A percentile compares a stretch with the other conserved stretches of the same genome.
Conservation (phyloP, 2,888 invertebrate genomes). For the Drosophila paramelanica region DNA sequence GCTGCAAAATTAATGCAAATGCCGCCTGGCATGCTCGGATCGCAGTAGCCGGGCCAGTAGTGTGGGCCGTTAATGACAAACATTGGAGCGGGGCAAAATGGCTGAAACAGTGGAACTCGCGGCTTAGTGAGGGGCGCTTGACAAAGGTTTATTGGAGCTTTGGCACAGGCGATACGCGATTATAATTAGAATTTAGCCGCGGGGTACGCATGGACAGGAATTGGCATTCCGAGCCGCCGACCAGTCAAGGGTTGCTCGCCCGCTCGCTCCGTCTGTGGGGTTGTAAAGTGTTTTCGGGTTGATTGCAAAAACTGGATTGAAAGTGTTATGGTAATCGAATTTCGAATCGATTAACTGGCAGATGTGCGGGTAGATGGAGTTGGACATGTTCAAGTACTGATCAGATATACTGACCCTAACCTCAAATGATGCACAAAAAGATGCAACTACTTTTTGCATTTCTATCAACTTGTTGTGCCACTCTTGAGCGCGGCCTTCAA, state of each 20-base stretch:
- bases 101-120: conserved; percentile 13
- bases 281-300: conserved; percentile 58
- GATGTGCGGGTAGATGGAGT: background rate
- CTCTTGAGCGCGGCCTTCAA: conserved; percentile 6
- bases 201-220: conserved; percentile 47
- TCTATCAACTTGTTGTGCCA: background rate
- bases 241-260: conserved; percentile 55
- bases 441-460: background rate
- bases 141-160: conserved; percentile 78
- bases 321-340: conserved; percentile 73
- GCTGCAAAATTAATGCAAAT: conserved; percentile 77
- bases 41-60: conserved; percentile 10
- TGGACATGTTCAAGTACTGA: background rate
- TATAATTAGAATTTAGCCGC: conserved; percentile 78
- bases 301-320: conserved; percentile 48
- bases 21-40: conserved; percentile 38
- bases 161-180: conserved; percentile 75
- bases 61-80: conserved; percentile 70
- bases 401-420: background rate
- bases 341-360: conserved; percentile 71
- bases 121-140: conserved; percentile 51
- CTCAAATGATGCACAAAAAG: background rate
- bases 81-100: conserved; percentile 5
- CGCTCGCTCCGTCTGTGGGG: conserved; percentile 42
- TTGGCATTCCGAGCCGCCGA: conserved; percentile 11